Conservation (phyloP, 2,113 vertebrate species). For the Eupsittula cactorum region DNA sequence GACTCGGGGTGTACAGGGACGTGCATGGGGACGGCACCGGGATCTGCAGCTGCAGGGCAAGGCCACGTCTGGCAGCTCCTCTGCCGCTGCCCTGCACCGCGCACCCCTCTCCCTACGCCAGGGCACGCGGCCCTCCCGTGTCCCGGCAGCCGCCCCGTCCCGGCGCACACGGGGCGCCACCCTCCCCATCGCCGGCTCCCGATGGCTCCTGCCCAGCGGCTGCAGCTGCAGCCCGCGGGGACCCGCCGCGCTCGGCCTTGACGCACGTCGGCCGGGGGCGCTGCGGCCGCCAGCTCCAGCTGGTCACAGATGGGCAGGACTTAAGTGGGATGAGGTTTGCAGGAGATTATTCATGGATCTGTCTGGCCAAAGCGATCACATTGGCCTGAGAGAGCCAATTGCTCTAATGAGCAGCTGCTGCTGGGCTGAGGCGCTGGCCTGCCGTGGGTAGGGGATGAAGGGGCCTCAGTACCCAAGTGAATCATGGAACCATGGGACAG, state of each 20-base stretch:
- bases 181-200: neutral
- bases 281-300: neutral
- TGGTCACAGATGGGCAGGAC: neutral
- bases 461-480: neutral
- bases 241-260: neutral
- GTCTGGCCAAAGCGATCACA: conserved; percentile 14
- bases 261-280: neutral
- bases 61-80: neutral
- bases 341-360: neutral
- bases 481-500: neutral
- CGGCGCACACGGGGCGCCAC: rapidly evolving
- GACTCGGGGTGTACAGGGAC: neutral
- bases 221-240: neutral
- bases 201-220: neutral
- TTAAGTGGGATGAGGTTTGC: conserved; percentile 13
- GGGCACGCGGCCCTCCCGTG: rapidly evolving
- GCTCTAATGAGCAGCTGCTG: neutral
- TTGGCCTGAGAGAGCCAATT: neutral
- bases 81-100: rapidly evolving
- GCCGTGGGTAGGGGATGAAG: neutral
- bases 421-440: neutral
- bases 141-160: neutral
- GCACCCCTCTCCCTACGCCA: neutral
- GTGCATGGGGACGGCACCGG: rapidly evolving
- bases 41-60: neutral